Percentiles rank a stretch among this genome's conserved stretches.
Conservation (phyloP, 2,797 vertebrate genomes). For the Ambastaia sidthimunki region DNA sequence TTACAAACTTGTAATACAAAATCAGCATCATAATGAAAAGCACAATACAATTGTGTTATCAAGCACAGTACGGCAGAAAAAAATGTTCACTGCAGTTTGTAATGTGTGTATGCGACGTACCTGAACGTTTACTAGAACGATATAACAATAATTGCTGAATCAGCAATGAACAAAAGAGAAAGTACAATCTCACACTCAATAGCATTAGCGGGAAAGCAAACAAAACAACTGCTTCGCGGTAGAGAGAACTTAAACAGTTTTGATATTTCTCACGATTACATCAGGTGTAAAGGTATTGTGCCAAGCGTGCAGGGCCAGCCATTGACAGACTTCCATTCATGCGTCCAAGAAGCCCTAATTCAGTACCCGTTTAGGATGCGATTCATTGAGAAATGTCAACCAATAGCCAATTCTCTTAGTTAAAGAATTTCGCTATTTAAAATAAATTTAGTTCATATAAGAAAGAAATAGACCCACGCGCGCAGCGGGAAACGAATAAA, state of each 20-base stretch:
- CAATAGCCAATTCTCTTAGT: constrained; percentile 13
- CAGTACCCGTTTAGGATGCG: constrained; percentile 37
- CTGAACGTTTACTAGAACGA: not conserved
- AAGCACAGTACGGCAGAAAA: constrained; percentile 12
- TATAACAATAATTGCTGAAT: constrained; percentile 18
- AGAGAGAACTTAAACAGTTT: not conserved
- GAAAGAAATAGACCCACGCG: not conserved
- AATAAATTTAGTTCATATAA: not conserved
- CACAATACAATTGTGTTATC: not conserved
- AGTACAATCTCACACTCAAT: not conserved
- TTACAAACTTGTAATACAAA: not conserved
- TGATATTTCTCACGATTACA: constrained; percentile 54
- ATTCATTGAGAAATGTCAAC: constrained; percentile 52
- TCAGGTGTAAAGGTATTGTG: constrained; percentile 47
- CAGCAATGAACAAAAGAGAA: constrained; percentile 15
- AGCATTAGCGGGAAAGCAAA: constrained; percentile 8
- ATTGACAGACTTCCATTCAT: constrained; percentile 59
- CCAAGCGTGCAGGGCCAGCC: constrained; percentile 14
- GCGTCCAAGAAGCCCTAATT: constrained; percentile 30
- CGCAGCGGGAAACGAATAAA: not conserved
- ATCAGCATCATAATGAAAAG: not conserved
- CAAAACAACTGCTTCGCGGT: not conserved
- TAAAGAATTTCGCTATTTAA: not conserved
- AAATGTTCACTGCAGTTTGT: constrained; percentile 8
- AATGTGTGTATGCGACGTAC: not conserved